Conservation (phyloP, 2,797 vertebrate species). For the Cirrhinus mrigala region DNA sequence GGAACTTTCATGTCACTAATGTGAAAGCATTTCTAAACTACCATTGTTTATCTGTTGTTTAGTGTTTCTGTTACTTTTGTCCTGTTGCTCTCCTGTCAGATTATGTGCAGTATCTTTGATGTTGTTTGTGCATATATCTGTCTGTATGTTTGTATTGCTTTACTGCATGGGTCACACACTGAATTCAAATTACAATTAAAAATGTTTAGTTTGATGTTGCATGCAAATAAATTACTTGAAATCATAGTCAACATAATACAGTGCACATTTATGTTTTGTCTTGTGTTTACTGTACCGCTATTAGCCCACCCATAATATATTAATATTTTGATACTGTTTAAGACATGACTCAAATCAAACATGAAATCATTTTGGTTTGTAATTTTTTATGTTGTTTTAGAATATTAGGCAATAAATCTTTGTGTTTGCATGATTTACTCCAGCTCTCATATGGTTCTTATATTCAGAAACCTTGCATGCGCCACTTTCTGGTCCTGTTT, state of each 20-base stretch:
- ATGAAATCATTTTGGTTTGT: neutral
- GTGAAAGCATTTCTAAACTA: neutral
- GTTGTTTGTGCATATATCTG: neutral
- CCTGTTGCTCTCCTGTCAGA: neutral
- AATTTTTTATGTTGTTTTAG: neutral
- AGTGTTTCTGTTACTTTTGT: neutral
- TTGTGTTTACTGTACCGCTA: too few relatives aligned
- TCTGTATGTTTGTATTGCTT: neutral
- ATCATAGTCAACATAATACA: too few relatives aligned
- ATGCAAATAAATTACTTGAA: too few relatives aligned
- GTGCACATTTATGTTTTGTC: too few relatives aligned
- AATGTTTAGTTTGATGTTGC: too few relatives aligned
- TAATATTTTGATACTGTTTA: too few relatives aligned
- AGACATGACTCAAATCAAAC: neutral
- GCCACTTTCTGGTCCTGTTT: neutral
- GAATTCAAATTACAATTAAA: neutral
- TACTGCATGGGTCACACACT: neutral
- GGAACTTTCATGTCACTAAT: neutral
- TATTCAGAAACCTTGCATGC: neutral
- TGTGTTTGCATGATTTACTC: slow-evolving; percentile 5
- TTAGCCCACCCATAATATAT: too few relatives aligned
- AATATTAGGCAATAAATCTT: neutral
- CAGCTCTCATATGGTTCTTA: neutral
- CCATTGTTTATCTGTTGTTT: neutral
- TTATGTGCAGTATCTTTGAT: neutral